A percentile compares a stretch with the other conserved stretches of the same genome.
These are phyloP conservation scores for Odocoileus virginianus DNA, from an alignment of 2,113 vertebrate genomes.

Conservation along the genomic window DNA sequence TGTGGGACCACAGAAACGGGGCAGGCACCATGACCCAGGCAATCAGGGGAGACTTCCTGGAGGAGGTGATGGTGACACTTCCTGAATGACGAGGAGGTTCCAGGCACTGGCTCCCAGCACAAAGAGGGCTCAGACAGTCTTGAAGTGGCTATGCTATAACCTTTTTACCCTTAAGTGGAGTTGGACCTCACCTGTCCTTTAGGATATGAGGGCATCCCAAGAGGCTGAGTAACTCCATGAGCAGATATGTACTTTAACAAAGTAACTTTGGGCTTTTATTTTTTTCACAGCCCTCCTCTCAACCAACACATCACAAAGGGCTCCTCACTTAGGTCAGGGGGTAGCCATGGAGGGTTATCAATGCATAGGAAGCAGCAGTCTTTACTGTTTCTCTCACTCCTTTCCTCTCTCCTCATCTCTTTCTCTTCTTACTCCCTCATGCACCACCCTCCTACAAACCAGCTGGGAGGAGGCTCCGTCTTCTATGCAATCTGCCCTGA, in stretches of 20 bases:
- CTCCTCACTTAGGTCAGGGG: not conserved
- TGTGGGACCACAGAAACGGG: not conserved
- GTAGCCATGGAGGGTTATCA: not conserved
- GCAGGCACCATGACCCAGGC: fast-evolving
- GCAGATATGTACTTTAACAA: not conserved
- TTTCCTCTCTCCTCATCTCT: too few relatives aligned
- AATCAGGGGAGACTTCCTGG: not conserved
- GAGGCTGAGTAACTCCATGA: not conserved
- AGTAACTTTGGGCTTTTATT: not conserved
- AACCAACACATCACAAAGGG: too few relatives aligned
- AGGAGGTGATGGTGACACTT: not conserved
- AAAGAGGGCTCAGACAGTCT: not conserved
- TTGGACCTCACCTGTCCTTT: not conserved
- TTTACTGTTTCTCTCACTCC: not conserved
- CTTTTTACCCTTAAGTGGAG: not conserved
- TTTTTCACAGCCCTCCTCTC: not conserved
- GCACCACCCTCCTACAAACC: not conserved
- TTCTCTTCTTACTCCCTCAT: fast-evolving
- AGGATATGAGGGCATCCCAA: not conserved
- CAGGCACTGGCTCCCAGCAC: not conserved
- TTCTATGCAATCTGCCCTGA: not conserved
- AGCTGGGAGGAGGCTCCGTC: not conserved
- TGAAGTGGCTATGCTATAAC: not conserved
- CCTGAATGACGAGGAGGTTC: not conserved
- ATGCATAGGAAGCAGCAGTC: not conserved